Conservation (phyloP, 35 echinoderm and acorn worm genomes). For the Chiridota heheva region DNA sequence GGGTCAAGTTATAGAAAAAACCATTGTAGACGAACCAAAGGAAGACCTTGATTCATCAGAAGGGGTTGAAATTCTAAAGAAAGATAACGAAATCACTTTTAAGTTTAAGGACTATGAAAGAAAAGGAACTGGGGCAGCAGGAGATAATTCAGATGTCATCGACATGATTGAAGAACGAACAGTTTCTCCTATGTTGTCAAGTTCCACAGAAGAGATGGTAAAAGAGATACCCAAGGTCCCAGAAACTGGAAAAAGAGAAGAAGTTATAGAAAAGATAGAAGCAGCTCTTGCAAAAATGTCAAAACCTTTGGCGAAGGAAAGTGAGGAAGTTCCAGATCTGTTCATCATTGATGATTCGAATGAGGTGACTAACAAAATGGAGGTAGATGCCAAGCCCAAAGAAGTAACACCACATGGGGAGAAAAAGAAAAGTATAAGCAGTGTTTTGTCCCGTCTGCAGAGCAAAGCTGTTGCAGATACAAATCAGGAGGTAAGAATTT, state of each 20-base stretch:
- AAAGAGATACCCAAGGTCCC: constrained; percentile 4
- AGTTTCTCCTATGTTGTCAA: constrained; percentile 10
- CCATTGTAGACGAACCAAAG: no score
- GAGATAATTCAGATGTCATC: constrained; percentile 28
- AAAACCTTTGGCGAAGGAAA: no score
- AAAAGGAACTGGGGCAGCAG: neutral
- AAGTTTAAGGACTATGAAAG: neutral
- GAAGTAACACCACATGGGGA: neutral
- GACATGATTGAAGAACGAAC: constrained; percentile 51
- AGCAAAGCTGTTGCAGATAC: no score
- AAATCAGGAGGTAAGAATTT: no score
- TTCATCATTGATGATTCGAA: no score
- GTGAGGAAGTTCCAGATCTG: no score
- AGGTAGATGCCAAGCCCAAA: constrained; percentile 5
- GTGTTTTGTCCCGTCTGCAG: constrained; percentile 28
- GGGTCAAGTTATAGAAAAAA: no score
- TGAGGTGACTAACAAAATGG: neutral
- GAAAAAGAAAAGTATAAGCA: constrained; percentile 35
- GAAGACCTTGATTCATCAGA: no score
- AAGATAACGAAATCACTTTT: neutral
- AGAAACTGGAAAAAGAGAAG: no score
- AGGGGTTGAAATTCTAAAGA: no score
- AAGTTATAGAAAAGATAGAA: no score
- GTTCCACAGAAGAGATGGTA: neutral
- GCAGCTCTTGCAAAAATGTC: no score